Evolutionary conservation across 2,888 invertebrate genomes (phyloP).

Genomic region (Neria commutata): DNA sequence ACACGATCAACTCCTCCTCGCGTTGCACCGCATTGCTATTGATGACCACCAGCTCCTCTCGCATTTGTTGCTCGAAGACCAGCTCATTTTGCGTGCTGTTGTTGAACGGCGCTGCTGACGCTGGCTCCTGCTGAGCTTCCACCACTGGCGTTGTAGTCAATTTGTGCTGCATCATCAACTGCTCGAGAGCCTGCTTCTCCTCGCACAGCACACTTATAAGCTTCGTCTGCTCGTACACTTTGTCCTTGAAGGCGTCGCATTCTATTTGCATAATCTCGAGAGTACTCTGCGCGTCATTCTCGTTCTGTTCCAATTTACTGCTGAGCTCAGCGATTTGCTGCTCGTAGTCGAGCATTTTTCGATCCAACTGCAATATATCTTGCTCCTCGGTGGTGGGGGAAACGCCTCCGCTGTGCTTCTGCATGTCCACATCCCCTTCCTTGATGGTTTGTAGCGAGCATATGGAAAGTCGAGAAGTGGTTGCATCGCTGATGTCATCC

Average conservation of each 20-base stretch:
- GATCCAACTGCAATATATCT: neutral
- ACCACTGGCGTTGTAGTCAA: conserved; percentile 19
- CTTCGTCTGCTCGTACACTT: conserved; percentile 37
- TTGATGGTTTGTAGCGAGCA: neutral
- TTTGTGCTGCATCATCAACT: conserved; percentile 28
- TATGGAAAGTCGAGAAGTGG: neutral
- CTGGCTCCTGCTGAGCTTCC: too few species aligned
- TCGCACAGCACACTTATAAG: conserved; percentile 38
- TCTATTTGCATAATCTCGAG: conserved; percentile 54
- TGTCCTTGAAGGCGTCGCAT: conserved; percentile 45
- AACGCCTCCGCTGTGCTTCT: too few species aligned
- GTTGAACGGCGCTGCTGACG: conserved; percentile 12
- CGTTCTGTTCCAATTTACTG: conserved; percentile 29
- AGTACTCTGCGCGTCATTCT: conserved; percentile 37
- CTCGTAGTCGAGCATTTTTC: neutral
- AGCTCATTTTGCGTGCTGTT: neutral
- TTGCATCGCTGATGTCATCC: neutral
- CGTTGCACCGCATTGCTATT: conserved; percentile 49
- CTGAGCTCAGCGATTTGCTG: conserved; percentile 29
- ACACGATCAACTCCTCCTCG: conserved; percentile 60
- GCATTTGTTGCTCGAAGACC: conserved; percentile 34
- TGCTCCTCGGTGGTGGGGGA: neutral
- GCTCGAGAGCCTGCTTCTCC: conserved; percentile 41
- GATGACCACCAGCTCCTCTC: conserved; percentile 48
- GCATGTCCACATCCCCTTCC: neutral